Evolutionary conservation across 2,113 vertebrate species (phyloP), one percentile per base, ranked within the genome.

Genomic region (Galbula dea): DNA sequence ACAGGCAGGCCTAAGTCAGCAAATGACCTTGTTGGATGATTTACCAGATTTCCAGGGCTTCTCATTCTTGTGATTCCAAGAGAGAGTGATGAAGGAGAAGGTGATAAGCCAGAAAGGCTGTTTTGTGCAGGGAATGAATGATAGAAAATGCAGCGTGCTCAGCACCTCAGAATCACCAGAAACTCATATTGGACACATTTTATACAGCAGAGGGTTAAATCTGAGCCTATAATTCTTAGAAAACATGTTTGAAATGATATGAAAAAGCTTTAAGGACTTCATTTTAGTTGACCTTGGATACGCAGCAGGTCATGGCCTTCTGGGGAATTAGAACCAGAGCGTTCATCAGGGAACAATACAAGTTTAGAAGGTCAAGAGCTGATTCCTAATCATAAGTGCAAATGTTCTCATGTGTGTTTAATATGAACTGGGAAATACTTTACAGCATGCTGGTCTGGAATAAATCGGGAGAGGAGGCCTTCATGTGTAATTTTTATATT

Each of bases 211-310:
- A 85, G 46, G 30, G 82, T 94, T 92, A 80, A 89, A 75, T 75
- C 18, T 81, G 59, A 93, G 57, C 68, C 55, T 49, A 2, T 89
- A 77, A 37, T 95, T 91, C 79, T 81, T 92, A 83, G 78, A 89
- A 89, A 95, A 91, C 49, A 84, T 73, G 46, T 81, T 93, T 67
- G 29, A 95, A 89, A 94, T 93, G 48, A 86, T 95, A 93, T 75
- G 89, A 89, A 88, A 94, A 96, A 93, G 78, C 82, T 93, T 94
- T 80, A 95, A 91, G 76, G 55, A 80, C 91, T 96, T 95, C 36
- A 88, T 96, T 96, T 95, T 88, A 93, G 93, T 95, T 96, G 95
- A 95, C 94, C 87, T 83, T 91, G 89, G 63, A 59, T 80, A 78
- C 45, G 48, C 46, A 95, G 58, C 83, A 93, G 94, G 91, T 95